Evolutionary conservation across 2,888 invertebrate species (phyloP).

Genomic region (Harpalus rufipes): DNA sequence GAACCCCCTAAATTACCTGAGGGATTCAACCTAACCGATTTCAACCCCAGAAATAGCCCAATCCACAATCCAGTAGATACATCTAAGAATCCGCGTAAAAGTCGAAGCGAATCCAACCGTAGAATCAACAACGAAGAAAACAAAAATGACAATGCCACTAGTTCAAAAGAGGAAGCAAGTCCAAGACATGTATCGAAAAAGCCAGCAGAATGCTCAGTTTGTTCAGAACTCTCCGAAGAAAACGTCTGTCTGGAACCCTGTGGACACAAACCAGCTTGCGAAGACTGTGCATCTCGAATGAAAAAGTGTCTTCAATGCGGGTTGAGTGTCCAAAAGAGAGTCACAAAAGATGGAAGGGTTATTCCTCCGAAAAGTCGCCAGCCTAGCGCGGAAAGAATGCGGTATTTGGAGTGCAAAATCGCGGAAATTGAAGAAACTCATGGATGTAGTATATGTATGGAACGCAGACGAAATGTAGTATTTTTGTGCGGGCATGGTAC

Average conservation of each 20-base stretch:
- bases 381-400: slow-evolving; percentile 83
- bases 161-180: slow-evolving; percentile 62
- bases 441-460: slow-evolving; percentile 93
- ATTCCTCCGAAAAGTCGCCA: slow-evolving; percentile 79
- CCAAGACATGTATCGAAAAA: slow-evolving; percentile 72
- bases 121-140: slow-evolving; percentile 71
- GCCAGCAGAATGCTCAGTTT: slow-evolving; percentile 84
- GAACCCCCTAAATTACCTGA: slow-evolving; percentile 72
- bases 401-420: slow-evolving; percentile 87
- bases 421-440: slow-evolving; percentile 93
- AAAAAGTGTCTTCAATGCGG: slow-evolving; percentile 88
- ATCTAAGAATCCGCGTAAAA: slow-evolving; percentile 70
- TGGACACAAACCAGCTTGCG: slow-evolving; percentile 86
- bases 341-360: slow-evolving; percentile 79
- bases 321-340: slow-evolving; percentile 79
- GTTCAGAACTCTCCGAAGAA: slow-evolving; percentile 83
- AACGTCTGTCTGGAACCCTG: slow-evolving; percentile 86
- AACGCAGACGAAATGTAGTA: slow-evolving; percentile 88
- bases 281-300: slow-evolving; percentile 87
- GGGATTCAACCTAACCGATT: slow-evolving; percentile 75
- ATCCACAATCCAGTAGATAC: slow-evolving; percentile 73
- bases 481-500: slow-evolving; percentile 94
- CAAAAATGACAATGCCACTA: slow-evolving; percentile 73
- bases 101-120: slow-evolving; percentile 73
- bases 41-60: slow-evolving; percentile 72